These are phyloP conservation scores for Palloptera scutellata DNA, from an alignment of 2,888 invertebrate species.

Conservation along the genomic window DNA sequence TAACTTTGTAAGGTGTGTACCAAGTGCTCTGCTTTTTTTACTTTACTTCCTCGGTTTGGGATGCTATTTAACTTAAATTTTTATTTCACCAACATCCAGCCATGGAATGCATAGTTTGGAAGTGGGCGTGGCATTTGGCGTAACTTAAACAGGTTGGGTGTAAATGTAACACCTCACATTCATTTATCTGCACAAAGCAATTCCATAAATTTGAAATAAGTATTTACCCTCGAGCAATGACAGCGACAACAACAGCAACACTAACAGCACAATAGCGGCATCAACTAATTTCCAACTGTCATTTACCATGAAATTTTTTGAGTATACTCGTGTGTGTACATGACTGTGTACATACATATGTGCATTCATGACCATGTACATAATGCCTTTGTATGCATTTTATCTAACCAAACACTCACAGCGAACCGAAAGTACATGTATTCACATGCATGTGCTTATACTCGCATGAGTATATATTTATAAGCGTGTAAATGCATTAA, in stretches of 20 bases:
- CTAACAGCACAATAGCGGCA: not conserved
- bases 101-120: too few relatives aligned
- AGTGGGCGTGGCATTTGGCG: too few relatives aligned
- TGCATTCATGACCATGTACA: not conserved
- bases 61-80: too few relatives aligned
- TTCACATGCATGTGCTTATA: not conserved
- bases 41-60: too few relatives aligned
- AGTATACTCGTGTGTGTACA: not conserved
- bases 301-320: not conserved
- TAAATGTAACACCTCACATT: too few relatives aligned
- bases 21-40: too few relatives aligned
- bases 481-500: slow-evolving; percentile 5
- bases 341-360: not conserved
- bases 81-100: too few relatives aligned
- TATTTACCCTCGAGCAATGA: not conserved
- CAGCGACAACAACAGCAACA: slow-evolving; percentile 1
- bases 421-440: not conserved
- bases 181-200: too few relatives aligned
- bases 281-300: slow-evolving; percentile 15
- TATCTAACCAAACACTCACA: not conserved
- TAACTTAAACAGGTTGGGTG: too few relatives aligned
- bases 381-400: not conserved
- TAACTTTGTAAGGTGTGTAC: too few relatives aligned
- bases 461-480: not conserved
- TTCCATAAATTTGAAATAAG: too few relatives aligned